A percentile compares a stretch with the other conserved stretches of the same genome.
phyloP scores from a whole-genome alignment of 2,888 invertebrate species.

The Griposia aprilina region DNA sequence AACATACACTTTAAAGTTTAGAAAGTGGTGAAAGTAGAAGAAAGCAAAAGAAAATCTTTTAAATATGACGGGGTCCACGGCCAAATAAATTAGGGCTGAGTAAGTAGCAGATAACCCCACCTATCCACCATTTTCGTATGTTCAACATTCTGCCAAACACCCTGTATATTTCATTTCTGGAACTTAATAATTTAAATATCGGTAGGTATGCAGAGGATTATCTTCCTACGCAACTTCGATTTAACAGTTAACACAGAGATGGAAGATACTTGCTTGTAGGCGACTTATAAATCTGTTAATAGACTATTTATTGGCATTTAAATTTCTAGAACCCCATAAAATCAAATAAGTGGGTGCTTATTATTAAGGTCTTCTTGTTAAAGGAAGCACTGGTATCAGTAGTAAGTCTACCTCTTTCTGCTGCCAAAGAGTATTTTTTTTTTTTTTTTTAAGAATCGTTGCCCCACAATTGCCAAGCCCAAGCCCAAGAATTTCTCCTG shows the following conservation, averaged over 20 bases:
- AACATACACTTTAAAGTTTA: too few species aligned
- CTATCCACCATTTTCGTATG: too few species aligned
- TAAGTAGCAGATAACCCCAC: too few species aligned
- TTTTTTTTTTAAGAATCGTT: too few species aligned
- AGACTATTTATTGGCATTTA: constrained; percentile 10
- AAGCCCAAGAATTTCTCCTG: too few species aligned
- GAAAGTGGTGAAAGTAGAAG: too few species aligned
- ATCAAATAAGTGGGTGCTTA: background rate
- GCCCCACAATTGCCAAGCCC: too few species aligned
- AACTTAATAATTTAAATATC: constrained; percentile 14
- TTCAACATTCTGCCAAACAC: too few species aligned
- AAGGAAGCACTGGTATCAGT: background rate
- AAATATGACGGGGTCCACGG: too few species aligned
- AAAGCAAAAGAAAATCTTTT: too few species aligned
- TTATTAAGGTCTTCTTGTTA: background rate
- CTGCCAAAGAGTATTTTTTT: too few species aligned
- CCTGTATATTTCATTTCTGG: constrained; percentile 26
- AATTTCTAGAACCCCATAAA: background rate
- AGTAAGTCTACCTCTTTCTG: background rate
- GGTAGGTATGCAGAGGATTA: background rate
- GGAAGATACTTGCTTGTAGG: constrained; percentile 21
- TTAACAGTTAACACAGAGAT: background rate
- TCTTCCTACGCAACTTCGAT: constrained; percentile 24
- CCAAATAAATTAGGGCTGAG: too few species aligned
- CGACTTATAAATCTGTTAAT: constrained; percentile 9